A percentile compares a stretch with the other conserved stretches of the same genome.
These are phyloP conservation scores for Synergus laeviventris DNA, from an alignment of 2,888 invertebrate species.

Conservation along the genomic window DNA sequence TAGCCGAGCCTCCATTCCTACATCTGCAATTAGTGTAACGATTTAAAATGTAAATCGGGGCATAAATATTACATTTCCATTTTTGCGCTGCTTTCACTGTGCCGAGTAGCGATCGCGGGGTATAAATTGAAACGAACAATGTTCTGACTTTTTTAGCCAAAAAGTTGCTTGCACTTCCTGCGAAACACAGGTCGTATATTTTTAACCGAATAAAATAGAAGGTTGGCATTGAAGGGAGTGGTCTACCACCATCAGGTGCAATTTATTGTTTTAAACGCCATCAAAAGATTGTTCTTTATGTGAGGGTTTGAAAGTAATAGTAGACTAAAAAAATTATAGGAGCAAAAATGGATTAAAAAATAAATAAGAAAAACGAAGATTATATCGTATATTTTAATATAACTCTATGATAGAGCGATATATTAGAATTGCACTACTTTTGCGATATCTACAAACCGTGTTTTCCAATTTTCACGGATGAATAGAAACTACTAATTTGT, in stretches of 20 bases:
- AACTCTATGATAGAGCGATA: too few relatives aligned
- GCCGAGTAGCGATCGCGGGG: constrained; percentile 36
- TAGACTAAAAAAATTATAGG: too few relatives aligned
- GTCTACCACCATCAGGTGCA: not conserved
- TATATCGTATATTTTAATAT: too few relatives aligned
- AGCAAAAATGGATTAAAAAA: too few relatives aligned
- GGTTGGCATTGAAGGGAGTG: not conserved
- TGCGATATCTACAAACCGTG: too few relatives aligned
- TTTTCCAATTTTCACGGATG: too few relatives aligned
- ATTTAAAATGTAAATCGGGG: constrained; percentile 68
- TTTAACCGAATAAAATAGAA: not conserved
- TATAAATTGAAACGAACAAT: constrained; percentile 40
- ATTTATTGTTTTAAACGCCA: not conserved
- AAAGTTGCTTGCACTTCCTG: constrained; percentile 31
- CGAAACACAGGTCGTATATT: constrained; percentile 11
- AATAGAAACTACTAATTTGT: too few relatives aligned
- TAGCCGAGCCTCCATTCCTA: constrained; percentile 44
- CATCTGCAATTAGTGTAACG: constrained; percentile 40
- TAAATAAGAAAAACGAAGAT: too few relatives aligned
- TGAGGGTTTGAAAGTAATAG: too few relatives aligned
- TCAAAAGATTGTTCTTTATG: too few relatives aligned
- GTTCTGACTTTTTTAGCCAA: constrained; percentile 21
- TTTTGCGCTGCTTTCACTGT: constrained; percentile 49
- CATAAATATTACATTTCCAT: constrained; percentile 66
- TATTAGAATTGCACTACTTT: not conserved